Conservation (phyloP, 2,797 vertebrate species). For the Lithobates pipiens region DNA sequence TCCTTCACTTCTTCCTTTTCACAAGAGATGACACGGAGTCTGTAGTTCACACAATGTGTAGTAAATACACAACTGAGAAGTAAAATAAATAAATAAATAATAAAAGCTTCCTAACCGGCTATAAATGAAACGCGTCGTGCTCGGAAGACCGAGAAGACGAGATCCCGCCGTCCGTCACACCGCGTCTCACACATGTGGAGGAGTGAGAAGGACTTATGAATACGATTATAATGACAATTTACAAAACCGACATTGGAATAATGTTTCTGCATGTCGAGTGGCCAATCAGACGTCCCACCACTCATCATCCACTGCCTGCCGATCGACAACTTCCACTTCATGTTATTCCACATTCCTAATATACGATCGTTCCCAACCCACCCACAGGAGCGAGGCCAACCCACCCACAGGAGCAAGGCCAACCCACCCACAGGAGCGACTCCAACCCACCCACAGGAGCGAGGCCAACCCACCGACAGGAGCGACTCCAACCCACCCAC, state of each 20-base stretch:
- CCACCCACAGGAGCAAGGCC: not conserved
- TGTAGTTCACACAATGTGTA: too few relatives aligned
- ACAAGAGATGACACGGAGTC: too few relatives aligned
- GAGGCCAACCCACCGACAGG: not conserved
- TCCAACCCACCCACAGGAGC: not conserved
- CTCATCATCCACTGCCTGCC: not conserved
- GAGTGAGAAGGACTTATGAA: not conserved
- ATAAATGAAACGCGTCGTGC: not conserved
- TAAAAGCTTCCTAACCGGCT: not conserved
- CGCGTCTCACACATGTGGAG: not conserved
- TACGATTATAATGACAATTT: not conserved
- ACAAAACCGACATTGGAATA: not conserved
- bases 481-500: not conserved
- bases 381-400: not conserved
- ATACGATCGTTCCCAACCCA: not conserved
- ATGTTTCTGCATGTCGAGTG: constrained; percentile 11
- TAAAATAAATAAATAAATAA: too few relatives aligned
- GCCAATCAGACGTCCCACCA: not conserved
- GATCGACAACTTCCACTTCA: constrained; percentile 29
- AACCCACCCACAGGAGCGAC: not conserved
- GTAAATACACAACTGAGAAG: too few relatives aligned
- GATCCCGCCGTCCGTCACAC: not conserved
- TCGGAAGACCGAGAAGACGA: not conserved
- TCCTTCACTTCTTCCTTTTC: too few relatives aligned
- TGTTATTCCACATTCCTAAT: constrained; percentile 18